Evolutionary conservation across 2,113 vertebrate genomes (phyloP).

Genomic region (Chloroceryle aenea): DNA sequence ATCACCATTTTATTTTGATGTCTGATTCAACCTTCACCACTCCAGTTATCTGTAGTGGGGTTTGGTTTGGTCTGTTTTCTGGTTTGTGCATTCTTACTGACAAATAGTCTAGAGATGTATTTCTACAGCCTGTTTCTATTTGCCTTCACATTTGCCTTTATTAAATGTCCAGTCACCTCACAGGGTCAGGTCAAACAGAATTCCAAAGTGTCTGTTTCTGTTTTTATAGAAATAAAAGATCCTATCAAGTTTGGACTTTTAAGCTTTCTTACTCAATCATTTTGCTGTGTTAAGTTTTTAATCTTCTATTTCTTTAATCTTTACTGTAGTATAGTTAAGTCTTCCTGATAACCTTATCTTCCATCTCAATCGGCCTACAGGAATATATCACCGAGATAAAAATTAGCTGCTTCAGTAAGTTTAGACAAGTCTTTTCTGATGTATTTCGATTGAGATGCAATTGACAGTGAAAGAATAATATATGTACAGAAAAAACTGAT

Average conservation of each 20-base stretch:
- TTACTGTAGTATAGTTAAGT: background rate
- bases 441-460: background rate
- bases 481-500: background rate
- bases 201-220: background rate
- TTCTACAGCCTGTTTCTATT: background rate
- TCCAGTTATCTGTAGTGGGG: background rate
- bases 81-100: background rate
- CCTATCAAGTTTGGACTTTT: background rate
- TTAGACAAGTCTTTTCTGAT: background rate
- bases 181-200: background rate
- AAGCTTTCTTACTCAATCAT: background rate
- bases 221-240: background rate
- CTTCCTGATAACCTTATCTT: background rate
- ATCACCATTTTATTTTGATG: background rate
- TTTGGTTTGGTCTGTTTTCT: no score
- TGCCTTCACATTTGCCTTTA: background rate
- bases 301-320: background rate
- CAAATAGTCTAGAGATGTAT: background rate
- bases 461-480: background rate
- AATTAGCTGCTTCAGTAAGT: background rate
- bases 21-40: background rate
- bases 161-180: background rate
- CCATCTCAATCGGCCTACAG: background rate
- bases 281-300: background rate
- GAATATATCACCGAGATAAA: background rate